Evolutionary conservation across 2,797 vertebrate species (phyloP), one percentile per base, ranked within the genome.

Genomic region (Cirrhinus molitorella): DNA sequence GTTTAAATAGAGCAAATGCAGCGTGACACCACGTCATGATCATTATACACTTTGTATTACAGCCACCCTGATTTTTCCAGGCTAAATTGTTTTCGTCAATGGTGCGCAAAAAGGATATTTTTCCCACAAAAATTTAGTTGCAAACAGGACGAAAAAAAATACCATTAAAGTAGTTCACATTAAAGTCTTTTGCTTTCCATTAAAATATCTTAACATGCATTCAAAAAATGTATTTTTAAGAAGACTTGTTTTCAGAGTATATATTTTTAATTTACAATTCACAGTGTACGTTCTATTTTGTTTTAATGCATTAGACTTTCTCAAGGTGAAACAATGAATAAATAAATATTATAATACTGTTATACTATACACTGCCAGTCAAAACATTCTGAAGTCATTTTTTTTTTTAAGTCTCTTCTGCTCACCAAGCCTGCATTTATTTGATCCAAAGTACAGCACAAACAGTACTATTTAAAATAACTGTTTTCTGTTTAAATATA

Each of bases 1-100:
- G 23, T 75, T 40, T 17, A 61, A 59, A 72, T 72, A 28, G 23
- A 72, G 23, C 21, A 59, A 75, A 75, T 34, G 49, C 28, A 53
- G 71, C 19, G n/a, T 13, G 31, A 49, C 47, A 47, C 28, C 40
- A 43, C 17, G 53, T 77, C 10, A 49, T 23, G 51, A 75, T 31
- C 47, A 21, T 34, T 73, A 51, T 10, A n/a, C 28, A 10, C 21
- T 40, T 1, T 23, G 21, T 40, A 16, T 75, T 11, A 57, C 31
- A 23, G 34, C 31, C 13, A 74, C n/a, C 45, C 31, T 74, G 17
- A 51, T 31, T 51, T 51, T 51, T 11, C 45, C 23, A 31, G 17
- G 70, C 70, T 21, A 21, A 21, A 10, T 16, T 4, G n/a, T 47
- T 47, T 70, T 45, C 13, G 16, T 70, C 25, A 73, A 1, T 59